Percentiles rank a stretch among this genome's conserved stretches.
Conservation (phyloP, 2,888 invertebrate genomes). For the Oligia strigilis region DNA sequence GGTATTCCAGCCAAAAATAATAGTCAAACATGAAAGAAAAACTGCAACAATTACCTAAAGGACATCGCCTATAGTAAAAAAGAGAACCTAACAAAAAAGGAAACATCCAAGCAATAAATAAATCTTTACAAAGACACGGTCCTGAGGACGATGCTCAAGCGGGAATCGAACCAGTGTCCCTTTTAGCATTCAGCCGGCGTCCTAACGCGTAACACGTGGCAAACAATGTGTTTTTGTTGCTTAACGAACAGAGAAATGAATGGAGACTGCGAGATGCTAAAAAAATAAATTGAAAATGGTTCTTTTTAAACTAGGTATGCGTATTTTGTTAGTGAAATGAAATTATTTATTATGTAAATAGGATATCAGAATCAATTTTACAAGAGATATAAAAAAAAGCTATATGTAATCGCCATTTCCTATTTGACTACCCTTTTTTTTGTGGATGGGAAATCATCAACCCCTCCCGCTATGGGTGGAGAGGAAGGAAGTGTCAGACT, state of each 20-base stretch:
- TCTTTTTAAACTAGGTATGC: neutral
- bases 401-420: neutral
- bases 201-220: conserved; percentile 87
- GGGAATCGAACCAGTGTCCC: conserved; percentile 80
- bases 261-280: conserved; percentile 66
- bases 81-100: conserved; percentile 28
- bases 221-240: conserved; percentile 89
- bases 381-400: neutral
- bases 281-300: neutral
- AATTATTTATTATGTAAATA: neutral
- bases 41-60: conserved; percentile 19
- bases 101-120: conserved; percentile 61
- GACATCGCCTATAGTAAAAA: conserved; percentile 20
- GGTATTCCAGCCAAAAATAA: neutral
- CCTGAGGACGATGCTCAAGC: conserved; percentile 65
- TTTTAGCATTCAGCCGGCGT: conserved; percentile 84
- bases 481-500: no score
- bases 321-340: neutral
- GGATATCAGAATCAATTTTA: neutral
- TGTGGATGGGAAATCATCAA: no score
- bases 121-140: conserved; percentile 59
- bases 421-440: neutral
- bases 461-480: no score
- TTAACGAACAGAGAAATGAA: conserved; percentile 67
- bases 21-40: conserved; percentile 33